Evolutionary conservation across 2,113 vertebrate species (phyloP).

Genomic region (Carettochelys insculpta): DNA sequence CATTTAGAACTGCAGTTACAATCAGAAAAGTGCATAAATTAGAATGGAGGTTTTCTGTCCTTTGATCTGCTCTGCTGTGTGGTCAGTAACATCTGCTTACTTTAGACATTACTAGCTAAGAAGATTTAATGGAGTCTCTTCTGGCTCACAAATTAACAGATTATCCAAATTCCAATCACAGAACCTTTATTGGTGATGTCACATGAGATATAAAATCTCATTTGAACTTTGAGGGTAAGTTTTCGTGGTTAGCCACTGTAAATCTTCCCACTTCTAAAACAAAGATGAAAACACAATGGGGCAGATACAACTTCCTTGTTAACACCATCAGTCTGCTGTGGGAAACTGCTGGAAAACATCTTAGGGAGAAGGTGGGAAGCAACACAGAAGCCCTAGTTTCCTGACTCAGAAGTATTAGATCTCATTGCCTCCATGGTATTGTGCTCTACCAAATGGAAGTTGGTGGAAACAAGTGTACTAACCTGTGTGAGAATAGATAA

Average conservation of each 20-base stretch:
- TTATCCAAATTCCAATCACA: neutral
- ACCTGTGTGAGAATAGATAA: conserved; percentile 97
- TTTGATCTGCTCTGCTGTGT: neutral
- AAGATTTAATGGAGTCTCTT: neutral
- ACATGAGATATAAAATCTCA: neutral
- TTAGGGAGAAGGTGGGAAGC: neutral
- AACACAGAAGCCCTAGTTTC: neutral
- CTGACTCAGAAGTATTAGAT: neutral
- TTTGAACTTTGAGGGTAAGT: neutral
- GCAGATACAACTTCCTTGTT: accelerated
- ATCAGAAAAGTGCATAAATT: neutral
- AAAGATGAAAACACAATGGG: neutral
- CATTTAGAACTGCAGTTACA: neutral
- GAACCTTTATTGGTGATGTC: neutral
- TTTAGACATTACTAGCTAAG: neutral
- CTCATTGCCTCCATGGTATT: accelerated
- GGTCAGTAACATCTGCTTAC: neutral
- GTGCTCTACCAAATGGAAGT: neutral
- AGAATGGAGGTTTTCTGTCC: neutral
- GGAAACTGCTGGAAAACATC: neutral
- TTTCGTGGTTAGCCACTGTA: neutral
- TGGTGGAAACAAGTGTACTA: neutral
- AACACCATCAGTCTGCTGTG: neutral
- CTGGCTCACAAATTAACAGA: neutral
- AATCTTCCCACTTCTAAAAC: neutral